Conservation (phyloP, 2,888 invertebrate genomes). For the Cactoblastis cactorum region DNA sequence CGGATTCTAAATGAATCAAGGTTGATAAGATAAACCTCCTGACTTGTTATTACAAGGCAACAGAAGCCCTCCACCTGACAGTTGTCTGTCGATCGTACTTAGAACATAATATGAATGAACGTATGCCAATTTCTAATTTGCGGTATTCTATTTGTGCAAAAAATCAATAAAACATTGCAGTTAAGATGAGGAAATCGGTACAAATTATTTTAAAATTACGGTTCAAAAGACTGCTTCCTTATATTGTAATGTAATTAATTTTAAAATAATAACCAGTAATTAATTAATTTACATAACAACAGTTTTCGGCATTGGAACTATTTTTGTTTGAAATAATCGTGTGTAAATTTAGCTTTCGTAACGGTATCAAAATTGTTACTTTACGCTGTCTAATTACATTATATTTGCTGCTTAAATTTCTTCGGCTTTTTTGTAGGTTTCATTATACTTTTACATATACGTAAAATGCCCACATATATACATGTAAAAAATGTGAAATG, state of each 20-base stretch:
- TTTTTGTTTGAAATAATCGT: background rate
- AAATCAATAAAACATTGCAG: too few species aligned
- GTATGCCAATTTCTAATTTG: background rate
- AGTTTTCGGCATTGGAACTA: background rate
- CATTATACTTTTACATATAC: too few species aligned
- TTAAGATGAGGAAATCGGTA: background rate
- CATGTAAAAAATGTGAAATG: too few species aligned
- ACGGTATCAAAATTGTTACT: constrained; percentile 27
- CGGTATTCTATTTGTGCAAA: too few species aligned
- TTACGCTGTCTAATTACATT: constrained; percentile 12
- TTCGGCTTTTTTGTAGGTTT: background rate
- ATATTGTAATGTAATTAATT: background rate
- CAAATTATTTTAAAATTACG: background rate
- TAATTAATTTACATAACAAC: background rate
- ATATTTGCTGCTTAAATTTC: constrained; percentile 16
- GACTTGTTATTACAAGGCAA: constrained; percentile 38
- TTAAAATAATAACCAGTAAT: background rate
- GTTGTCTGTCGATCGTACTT: background rate
- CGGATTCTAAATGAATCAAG: constrained; percentile 54
- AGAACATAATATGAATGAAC: background rate
- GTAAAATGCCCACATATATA: too few species aligned
- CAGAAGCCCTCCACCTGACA: constrained; percentile 28
- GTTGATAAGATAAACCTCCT: constrained; percentile 54
- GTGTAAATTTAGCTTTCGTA: constrained; percentile 22
- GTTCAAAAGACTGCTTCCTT: too few species aligned